Base-by-base conservation (phyloP, 2,797 vertebrate genomes). In the Enteromius unitaeniatus region DNA sequence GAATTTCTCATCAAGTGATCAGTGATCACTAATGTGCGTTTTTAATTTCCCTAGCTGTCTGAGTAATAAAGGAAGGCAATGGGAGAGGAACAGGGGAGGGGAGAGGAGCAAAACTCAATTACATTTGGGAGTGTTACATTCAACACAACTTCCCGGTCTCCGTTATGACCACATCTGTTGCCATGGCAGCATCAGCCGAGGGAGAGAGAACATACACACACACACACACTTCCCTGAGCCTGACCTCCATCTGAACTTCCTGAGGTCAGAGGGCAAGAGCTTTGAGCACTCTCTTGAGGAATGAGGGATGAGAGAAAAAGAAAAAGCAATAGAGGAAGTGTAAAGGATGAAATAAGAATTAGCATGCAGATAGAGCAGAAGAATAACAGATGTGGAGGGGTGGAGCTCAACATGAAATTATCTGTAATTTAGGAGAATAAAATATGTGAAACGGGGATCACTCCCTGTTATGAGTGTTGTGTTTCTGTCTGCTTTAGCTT, bases 131-230 rank as follows among this genome's bases (percentile, higher is more conserved):
- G 82, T 86, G 78, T 73, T 82, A 53, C 82, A 84, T 82, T 84
- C 55, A 26, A 81, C 65, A 58, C 23, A 19, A 37, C 55, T 68
- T 79, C 64, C 53, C 47, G 37, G 62, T 85, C 80, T 78, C 70
- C 14, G 60, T 10, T 67, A 78, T 47, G 82, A 86, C 80, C 85
- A 74, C 67, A 64, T 65, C 78, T 85, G 89, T 91, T 91, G 81
- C 88, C 86, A 89, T 89, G 87, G 87, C 64, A 87, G 86, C 82
- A 19, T 68, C 79, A 83, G 84, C 65, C 47, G 70, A 84, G 85
- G 7, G 31, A 37, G 17, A 34, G 62, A 19, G 62, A 13, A 62
- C 58, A 62, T 5, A 62, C 23, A 15, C 11, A 62, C 26, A 15
- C 82, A 23, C 72, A 65, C 77, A 49, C 53, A 70, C 72, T 28